Percentiles rank a stretch among this genome's conserved stretches.
phyloP scores from a whole-genome alignment of 2,113 vertebrate genomes.

The Gallinago jamesoni region DNA sequence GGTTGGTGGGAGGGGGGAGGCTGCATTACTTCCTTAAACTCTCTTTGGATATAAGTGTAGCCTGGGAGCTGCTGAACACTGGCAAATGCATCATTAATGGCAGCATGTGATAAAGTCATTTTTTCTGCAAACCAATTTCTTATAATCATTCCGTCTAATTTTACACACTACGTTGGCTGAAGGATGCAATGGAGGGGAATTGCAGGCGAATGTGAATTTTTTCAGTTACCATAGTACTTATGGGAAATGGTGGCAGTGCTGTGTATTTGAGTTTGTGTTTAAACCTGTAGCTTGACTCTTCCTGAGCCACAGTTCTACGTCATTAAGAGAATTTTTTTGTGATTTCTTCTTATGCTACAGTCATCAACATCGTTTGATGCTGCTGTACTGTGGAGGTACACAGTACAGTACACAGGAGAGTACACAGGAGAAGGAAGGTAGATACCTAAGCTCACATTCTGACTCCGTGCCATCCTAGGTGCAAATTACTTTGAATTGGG shows the following conservation, averaged over 20 bases:
- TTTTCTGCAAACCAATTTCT: neutral
- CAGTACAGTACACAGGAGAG: too few species aligned
- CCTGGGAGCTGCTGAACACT: neutral
- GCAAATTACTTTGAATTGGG: neutral
- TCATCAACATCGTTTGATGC: neutral
- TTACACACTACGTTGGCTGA: neutral
- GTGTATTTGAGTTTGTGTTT: neutral
- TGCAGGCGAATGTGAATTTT: neutral
- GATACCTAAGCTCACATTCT: neutral
- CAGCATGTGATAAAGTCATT: neutral
- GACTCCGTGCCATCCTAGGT: fast-evolving
- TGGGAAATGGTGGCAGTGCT: neutral
- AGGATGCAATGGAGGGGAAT: neutral
- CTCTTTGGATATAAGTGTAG: neutral
- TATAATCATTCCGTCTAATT: neutral
- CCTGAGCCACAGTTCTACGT: neutral
- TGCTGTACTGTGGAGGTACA: neutral
- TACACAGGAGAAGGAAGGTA: neutral
- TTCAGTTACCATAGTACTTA: neutral
- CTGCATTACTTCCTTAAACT: neutral
- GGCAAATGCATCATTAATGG: neutral
- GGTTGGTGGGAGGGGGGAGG: fast-evolving
- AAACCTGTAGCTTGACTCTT: neutral
- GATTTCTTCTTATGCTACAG: neutral
- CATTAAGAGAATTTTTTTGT: neutral